Conservation (phyloP, 2,113 vertebrate species). For the Cercocebus atys region DNA sequence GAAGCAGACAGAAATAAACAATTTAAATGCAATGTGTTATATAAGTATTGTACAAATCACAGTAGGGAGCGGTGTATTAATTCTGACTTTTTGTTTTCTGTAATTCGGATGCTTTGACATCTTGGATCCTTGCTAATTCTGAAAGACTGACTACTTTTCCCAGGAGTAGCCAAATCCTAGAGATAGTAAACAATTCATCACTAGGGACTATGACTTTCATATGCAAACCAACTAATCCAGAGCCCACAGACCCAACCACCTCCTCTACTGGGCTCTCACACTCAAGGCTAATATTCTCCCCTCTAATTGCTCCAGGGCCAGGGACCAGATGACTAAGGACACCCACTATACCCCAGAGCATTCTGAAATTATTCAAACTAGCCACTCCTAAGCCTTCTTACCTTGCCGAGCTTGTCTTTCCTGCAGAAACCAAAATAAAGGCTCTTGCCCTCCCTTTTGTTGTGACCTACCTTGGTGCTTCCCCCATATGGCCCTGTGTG, state of each 20-base stretch:
- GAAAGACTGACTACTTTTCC: neutral
- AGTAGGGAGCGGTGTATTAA: neutral
- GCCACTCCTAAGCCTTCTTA: neutral
- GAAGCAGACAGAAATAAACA: neutral
- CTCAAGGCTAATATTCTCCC: neutral
- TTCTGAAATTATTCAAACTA: neutral
- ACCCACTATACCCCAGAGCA: accelerated
- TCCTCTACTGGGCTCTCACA: neutral
- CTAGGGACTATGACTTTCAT: neutral
- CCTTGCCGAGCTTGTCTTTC: neutral
- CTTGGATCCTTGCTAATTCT: neutral
- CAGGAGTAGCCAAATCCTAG: neutral
- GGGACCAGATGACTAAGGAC: neutral
- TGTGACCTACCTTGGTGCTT: neutral
- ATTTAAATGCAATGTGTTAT: neutral
- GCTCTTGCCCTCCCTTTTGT: neutral
- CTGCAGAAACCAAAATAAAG: neutral
- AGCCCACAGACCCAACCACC: neutral
- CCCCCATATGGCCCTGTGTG: too few species aligned
- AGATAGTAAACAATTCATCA: neutral
- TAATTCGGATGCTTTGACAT: neutral
- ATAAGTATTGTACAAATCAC: neutral
- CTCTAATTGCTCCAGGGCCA: neutral
- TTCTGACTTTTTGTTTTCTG: neutral
- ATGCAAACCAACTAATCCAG: neutral